Evolutionary conservation across 2,888 invertebrate species (phyloP).

Genomic region (Leucozona laternaria): DNA sequence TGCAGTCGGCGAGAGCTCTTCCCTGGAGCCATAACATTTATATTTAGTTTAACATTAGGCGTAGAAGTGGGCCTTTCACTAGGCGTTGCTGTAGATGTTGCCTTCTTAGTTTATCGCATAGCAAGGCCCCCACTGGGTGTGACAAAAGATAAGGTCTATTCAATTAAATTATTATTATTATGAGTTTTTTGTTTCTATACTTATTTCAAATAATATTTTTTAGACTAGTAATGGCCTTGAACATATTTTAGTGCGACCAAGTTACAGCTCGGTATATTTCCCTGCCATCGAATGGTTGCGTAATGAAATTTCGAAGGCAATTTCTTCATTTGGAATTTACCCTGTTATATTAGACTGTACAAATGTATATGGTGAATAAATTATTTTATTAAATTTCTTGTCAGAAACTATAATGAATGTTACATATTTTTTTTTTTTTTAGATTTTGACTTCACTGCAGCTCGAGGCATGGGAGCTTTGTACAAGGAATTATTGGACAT

Average conservation of each 20-base stretch:
- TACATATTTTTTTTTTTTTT: conserved; percentile 24
- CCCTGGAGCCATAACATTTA: conserved; percentile 93
- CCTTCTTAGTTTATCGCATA: conserved; percentile 91
- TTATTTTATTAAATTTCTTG: not conserved
- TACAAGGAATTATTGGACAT: conserved; percentile 89
- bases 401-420: not conserved
- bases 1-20: conserved; percentile 91
- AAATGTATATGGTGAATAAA: conserved; percentile 87
- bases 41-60: conserved; percentile 91
- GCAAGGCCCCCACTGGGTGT: conserved; percentile 91
- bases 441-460: conserved; percentile 94
- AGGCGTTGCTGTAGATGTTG: conserved; percentile 91
- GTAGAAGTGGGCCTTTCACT: conserved; percentile 94
- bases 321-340: conserved; percentile 88
- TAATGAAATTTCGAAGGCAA: conserved; percentile 90
- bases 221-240: conserved; percentile 88
- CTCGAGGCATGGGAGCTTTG: conserved; percentile 91
- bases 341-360: conserved; percentile 93
- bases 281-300: conserved; percentile 93
- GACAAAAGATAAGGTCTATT: conserved; percentile 88
- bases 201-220: conserved; percentile 77
- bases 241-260: conserved; percentile 91
- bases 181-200: not conserved
- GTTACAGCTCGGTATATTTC: conserved; percentile 91
- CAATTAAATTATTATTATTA: conserved; percentile 18